These are phyloP conservation scores for Hypanus sabinus DNA, from an alignment of 2,113 vertebrate genomes.

Conservation along the genomic window DNA sequence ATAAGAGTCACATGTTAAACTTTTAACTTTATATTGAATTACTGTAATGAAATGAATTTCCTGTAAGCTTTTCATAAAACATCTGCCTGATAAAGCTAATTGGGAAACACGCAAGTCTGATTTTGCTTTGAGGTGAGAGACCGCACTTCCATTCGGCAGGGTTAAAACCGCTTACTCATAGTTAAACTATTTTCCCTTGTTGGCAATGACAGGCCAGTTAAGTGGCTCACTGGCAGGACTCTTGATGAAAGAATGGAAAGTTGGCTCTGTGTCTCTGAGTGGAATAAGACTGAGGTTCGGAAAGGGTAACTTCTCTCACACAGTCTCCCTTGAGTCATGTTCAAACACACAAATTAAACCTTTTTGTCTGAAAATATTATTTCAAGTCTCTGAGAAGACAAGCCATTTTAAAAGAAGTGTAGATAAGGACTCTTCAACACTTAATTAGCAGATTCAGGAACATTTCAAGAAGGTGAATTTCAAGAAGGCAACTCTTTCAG, in stretches of 20 bases:
- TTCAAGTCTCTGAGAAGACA: background rate
- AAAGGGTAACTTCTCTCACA: background rate
- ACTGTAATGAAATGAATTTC: slow-evolving; percentile 16
- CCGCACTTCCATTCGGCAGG: background rate
- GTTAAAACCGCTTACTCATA: background rate
- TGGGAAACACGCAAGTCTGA: background rate
- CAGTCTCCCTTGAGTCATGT: background rate
- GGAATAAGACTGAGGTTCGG: background rate
- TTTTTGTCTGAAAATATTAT: background rate
- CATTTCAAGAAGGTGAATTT: background rate
- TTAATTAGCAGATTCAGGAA: background rate
- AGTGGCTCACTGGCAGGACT: background rate
- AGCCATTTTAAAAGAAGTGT: background rate
- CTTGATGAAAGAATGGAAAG: background rate
- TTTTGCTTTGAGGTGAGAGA: background rate
- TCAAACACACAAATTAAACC: background rate
- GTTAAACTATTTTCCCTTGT: background rate
- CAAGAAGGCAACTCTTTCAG: background rate
- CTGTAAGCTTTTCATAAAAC: background rate
- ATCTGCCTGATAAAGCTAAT: background rate
- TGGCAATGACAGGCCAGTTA: background rate
- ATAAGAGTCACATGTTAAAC: background rate
- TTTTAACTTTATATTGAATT: background rate
- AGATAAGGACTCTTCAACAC: background rate
- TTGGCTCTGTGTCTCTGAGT: background rate